Conservation (phyloP, 2,797 vertebrate species). For the Hippocampus kuda region DNA sequence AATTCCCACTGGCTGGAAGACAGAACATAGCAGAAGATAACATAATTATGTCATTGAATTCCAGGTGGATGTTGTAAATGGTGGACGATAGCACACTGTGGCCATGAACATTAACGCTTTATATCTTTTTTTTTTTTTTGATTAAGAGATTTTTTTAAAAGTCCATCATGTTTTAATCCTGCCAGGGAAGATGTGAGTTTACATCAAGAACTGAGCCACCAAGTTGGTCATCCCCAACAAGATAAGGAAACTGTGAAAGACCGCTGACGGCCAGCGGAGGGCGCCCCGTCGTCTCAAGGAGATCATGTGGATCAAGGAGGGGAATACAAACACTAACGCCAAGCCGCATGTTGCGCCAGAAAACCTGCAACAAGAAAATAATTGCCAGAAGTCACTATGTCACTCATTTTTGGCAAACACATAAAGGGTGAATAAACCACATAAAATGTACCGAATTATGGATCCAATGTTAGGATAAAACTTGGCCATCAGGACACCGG, state of each 20-base stretch:
- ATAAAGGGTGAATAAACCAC: neutral
- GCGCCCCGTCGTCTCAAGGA: constrained; percentile 63
- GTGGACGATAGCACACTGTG: neutral
- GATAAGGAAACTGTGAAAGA: constrained; percentile 79
- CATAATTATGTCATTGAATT: constrained; percentile 2
- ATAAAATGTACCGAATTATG: constrained; percentile 80
- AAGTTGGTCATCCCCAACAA: constrained; percentile 82
- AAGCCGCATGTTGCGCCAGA: constrained; percentile 89
- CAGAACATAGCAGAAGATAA: neutral
- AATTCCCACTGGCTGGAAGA: neutral
- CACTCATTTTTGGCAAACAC: neutral
- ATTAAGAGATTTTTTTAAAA: neutral
- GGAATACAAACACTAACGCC: constrained; percentile 89
- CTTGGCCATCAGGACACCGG: constrained; percentile 81
- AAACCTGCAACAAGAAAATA: constrained; percentile 65
- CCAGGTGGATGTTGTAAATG: neutral
- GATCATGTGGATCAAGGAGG: constrained; percentile 80
- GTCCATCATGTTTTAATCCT: neutral
- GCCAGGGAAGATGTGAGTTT: constrained; percentile 14
- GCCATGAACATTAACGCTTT: too few relatives aligned
- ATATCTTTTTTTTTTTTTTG: neutral
- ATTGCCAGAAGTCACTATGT: neutral
- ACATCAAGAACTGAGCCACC: constrained; percentile 87
- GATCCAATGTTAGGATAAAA: constrained; percentile 94
- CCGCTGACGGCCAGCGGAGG: constrained; percentile 71